Percentiles rank a stretch among this genome's conserved stretches.
These are phyloP conservation scores for Nothocercus nigrocapillus DNA, from an alignment of 2,113 vertebrate genomes.

Conservation along the genomic window DNA sequence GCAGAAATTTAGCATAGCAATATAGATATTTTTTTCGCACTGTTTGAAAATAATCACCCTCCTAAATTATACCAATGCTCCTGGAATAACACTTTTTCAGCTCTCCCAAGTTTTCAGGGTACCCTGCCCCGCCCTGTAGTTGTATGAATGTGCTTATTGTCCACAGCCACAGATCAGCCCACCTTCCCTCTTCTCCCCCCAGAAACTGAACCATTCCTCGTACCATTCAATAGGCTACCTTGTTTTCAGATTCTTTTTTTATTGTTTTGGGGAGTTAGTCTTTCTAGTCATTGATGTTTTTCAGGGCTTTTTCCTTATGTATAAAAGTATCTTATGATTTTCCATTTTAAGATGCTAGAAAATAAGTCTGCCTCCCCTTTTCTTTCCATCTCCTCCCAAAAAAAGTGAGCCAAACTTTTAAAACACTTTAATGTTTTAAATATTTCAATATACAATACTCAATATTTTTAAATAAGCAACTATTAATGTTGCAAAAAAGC, in stretches of 20 bases:
- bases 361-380: background rate
- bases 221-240: background rate
- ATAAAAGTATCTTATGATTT: background rate
- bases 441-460: no score
- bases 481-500: background rate
- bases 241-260: background rate
- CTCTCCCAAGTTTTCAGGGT: background rate
- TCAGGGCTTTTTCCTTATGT: background rate
- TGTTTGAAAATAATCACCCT: background rate
- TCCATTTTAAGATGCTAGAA: background rate
- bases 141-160: background rate
- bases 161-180: background rate
- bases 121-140: background rate
- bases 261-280: background rate
- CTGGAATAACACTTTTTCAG: background rate
- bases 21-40: background rate
- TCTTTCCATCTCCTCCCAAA: background rate
- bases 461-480: background rate
- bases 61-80: background rate
- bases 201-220: background rate
- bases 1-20: background rate
- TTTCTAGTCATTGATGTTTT: background rate
- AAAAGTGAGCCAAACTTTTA: background rate
- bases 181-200: background rate
- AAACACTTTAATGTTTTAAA: background rate